Evolutionary conservation across 2,888 invertebrate genomes (phyloP).

Genomic region (Neoitamus cyanurus): DNA sequence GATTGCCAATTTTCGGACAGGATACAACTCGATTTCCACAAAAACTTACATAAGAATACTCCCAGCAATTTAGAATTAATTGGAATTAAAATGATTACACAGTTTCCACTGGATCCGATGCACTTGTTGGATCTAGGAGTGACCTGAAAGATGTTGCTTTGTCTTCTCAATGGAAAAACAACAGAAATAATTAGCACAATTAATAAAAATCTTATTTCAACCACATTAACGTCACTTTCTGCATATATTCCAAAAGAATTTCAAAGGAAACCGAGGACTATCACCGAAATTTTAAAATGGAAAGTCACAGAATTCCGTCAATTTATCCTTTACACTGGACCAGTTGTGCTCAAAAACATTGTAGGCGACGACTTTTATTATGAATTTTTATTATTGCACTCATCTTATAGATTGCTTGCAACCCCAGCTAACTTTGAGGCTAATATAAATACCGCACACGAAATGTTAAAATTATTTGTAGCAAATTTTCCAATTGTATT

Average conservation of each 20-base stretch:
- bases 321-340: conserved; percentile 48
- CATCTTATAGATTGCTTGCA: too few relatives aligned
- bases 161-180: not conserved
- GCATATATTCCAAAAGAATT: conserved; percentile 44
- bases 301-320: conserved; percentile 49
- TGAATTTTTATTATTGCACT: too few relatives aligned
- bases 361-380: conserved; percentile 46
- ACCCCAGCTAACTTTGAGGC: too few relatives aligned
- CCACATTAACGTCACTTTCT: conserved; percentile 7
- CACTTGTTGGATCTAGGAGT: not conserved
- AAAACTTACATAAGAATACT: not conserved
- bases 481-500: too few relatives aligned
- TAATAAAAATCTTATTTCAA: not conserved
- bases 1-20: conserved; percentile 22
- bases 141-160: not conserved
- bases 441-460: too few relatives aligned
- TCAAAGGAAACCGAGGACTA: conserved; percentile 46
- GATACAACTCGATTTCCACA: conserved; percentile 9
- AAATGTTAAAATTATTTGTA: too few relatives aligned
- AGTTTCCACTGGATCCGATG: not conserved
- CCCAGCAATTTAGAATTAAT: not conserved
- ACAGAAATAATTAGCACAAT: not conserved
- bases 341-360: conserved; percentile 45
- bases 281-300: conserved; percentile 47
- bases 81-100: not conserved